These are phyloP conservation scores for Ooceraea biroi DNA, from an alignment of 1,140 invertebrate species.

Conservation along the genomic window DNA sequence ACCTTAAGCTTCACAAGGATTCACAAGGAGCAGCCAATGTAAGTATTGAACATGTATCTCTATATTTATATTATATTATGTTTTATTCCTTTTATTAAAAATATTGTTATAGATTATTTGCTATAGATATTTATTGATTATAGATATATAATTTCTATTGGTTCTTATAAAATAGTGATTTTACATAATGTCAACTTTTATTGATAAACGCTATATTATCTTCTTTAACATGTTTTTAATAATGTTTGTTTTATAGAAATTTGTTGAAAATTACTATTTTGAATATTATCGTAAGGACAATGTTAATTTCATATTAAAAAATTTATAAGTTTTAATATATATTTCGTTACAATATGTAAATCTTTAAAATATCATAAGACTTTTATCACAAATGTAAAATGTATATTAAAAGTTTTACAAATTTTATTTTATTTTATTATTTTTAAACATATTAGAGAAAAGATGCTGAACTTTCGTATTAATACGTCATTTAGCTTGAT, in stretches of 20 bases:
- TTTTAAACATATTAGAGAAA: slow-evolving; percentile 4
- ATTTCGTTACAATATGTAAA: neutral
- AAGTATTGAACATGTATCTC: neutral
- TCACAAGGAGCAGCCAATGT: neutral
- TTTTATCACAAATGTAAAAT: too few species aligned
- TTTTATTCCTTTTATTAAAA: neutral
- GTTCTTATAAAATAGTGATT: neutral
- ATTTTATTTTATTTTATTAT: neutral
- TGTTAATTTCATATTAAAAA: neutral
- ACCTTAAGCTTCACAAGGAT: neutral
- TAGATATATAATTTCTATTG: neutral
- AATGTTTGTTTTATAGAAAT: neutral
- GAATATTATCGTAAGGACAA: neutral
- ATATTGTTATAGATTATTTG: neutral
- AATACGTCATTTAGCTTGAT: neutral
- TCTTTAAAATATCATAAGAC: too few species aligned
- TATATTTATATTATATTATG: too few species aligned
- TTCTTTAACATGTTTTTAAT: too few species aligned
- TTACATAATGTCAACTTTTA: neutral
- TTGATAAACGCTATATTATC: too few species aligned
- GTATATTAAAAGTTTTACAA: too few species aligned
- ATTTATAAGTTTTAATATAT: neutral
- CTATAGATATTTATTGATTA: too few species aligned
- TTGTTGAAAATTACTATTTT: neutral
- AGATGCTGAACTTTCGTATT: neutral